A percentile compares a stretch with the other conserved stretches of the same genome.
These are phyloP conservation scores for Macropodus opercularis DNA, from an alignment of 2,797 vertebrate species.

Conservation along the genomic window DNA sequence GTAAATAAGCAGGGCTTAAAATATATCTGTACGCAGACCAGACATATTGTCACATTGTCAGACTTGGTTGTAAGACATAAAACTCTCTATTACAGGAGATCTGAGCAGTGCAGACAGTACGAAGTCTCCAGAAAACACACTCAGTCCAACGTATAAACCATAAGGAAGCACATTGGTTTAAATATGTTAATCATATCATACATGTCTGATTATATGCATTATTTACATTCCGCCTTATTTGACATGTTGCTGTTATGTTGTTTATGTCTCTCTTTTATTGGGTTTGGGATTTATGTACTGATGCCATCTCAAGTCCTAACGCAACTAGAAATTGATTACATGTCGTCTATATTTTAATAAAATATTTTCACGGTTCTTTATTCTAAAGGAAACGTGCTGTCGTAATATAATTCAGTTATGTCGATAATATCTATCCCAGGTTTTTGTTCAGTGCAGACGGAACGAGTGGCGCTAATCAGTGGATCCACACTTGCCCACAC, in stretches of 20 bases:
- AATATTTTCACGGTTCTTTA: background rate
- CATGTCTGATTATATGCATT: too few relatives aligned
- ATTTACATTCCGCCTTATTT: background rate
- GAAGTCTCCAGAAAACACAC: too few relatives aligned
- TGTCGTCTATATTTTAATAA: background rate
- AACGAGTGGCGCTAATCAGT: constrained; percentile 62
- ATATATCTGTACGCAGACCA: too few relatives aligned
- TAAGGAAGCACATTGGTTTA: too few relatives aligned
- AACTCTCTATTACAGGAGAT: too few relatives aligned
- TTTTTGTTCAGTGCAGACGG: constrained; percentile 14
- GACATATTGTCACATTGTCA: too few relatives aligned
- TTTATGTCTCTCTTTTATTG: background rate
- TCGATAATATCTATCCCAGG: constrained; percentile 38
- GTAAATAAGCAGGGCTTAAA: too few relatives aligned
- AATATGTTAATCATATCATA: too few relatives aligned
- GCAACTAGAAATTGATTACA: background rate
- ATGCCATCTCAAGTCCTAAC: background rate
- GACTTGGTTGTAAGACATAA: too few relatives aligned
- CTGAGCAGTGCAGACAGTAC: too few relatives aligned
- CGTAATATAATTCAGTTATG: constrained; percentile 26
- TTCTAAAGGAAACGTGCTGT: constrained; percentile 29
- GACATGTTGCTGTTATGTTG: background rate
- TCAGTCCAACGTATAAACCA: too few relatives aligned
- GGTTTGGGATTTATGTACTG: background rate
- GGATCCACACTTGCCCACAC: constrained; percentile 47